These are phyloP conservation scores for Cerastoderma edule DNA, from an alignment of 2,888 invertebrate species.

Conservation along the genomic window DNA sequence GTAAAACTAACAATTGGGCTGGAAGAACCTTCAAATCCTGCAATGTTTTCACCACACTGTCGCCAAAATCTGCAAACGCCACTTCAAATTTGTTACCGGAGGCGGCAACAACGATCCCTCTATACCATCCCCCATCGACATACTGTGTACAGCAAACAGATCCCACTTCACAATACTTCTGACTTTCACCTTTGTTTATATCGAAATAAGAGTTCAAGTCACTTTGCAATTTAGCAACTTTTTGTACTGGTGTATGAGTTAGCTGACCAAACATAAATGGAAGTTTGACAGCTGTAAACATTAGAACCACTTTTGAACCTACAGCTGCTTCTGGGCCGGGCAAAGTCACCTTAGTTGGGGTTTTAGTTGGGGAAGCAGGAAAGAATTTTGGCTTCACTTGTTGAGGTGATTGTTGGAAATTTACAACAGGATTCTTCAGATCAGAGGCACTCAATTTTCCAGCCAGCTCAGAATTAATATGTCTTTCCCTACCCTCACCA, in stretches of 20 bases:
- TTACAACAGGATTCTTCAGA: not conserved
- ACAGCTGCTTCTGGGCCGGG: constrained; percentile 52
- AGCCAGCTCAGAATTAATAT: constrained; percentile 48
- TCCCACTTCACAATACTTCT: constrained; percentile 38
- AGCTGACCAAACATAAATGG: constrained; percentile 60
- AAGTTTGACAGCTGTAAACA: constrained; percentile 61
- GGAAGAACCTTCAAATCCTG: constrained; percentile 55
- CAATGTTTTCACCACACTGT: constrained; percentile 43
- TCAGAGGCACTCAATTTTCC: not conserved
- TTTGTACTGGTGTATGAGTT: constrained; percentile 61
- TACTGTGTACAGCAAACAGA: constrained; percentile 65
- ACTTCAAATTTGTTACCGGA: constrained; percentile 50
- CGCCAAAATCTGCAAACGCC: constrained; percentile 67
- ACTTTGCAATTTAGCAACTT: constrained; percentile 61
- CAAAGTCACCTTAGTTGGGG: constrained; percentile 18
- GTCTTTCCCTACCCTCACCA: constrained; percentile 51
- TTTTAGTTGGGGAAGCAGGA: not conserved
- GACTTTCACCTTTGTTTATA: constrained; percentile 33
- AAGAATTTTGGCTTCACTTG: not conserved
- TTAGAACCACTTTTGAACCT: constrained; percentile 56
- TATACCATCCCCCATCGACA: constrained; percentile 67
- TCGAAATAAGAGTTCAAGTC: constrained; percentile 60
- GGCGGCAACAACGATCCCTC: constrained; percentile 57
- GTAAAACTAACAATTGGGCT: constrained; percentile 45
- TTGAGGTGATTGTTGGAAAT: constrained; percentile 13